phyloP scores from a whole-genome alignment of 1,140 invertebrate species.

The Hormaphis cornu region DNA sequence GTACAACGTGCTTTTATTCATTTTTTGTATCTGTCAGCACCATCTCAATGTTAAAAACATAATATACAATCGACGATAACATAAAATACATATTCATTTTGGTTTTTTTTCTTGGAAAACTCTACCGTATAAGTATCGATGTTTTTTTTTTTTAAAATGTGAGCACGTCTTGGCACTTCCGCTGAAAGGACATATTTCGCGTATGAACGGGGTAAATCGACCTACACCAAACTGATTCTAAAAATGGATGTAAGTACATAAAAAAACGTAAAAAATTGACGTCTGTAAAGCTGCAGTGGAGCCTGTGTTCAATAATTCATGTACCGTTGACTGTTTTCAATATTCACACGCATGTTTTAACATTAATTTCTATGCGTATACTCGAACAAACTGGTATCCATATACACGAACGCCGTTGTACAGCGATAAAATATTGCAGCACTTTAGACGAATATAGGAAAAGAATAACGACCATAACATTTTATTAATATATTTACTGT shows the following conservation, averaged over 20 bases:
- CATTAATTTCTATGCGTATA: not conserved
- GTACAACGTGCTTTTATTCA: not conserved
- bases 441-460: too few relatives aligned
- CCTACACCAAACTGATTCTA: too few relatives aligned
- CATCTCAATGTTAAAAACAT: not conserved
- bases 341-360: not conserved
- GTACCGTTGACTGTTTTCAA: too few relatives aligned
- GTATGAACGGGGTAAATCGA: too few relatives aligned
- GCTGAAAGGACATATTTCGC: too few relatives aligned
- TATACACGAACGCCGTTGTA: not conserved
- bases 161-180: too few relatives aligned
- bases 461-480: too few relatives aligned
- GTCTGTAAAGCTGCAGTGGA: not conserved
- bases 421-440: too few relatives aligned
- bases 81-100: not conserved
- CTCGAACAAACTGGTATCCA: not conserved
- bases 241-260: too few relatives aligned
- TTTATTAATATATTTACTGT: too few relatives aligned
- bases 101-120: not conserved
- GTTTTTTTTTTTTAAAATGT: too few relatives aligned
- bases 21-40: not conserved
- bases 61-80: not conserved
- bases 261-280: not conserved
- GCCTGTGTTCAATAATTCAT: not conserved
- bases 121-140: too few relatives aligned